Percentiles rank a stretch among this genome's conserved stretches.
phyloP scores from a whole-genome alignment of 2,888 invertebrate genomes.

The Entomobrya proxima region DNA sequence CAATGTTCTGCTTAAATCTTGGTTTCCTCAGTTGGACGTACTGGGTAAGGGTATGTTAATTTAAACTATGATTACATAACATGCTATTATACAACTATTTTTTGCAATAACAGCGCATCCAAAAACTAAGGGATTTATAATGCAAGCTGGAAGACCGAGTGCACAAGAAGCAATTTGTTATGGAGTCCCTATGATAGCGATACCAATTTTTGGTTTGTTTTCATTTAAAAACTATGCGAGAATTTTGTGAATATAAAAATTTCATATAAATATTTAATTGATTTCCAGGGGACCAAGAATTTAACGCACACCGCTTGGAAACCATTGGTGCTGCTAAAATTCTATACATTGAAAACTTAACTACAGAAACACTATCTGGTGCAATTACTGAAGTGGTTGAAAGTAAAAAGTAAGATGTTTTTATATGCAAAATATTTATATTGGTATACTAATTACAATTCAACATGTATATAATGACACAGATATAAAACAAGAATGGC shows the following conservation, averaged over 20 bases:
- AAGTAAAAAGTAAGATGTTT: no score
- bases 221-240: no score
- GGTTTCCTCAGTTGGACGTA: conserved; percentile 75
- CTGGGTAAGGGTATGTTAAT: no score
- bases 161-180: conserved; percentile 72
- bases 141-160: conserved; percentile 63
- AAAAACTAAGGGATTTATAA: conserved; percentile 70
- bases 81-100: no score
- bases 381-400: no score
- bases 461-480: no score
- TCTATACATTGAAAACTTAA: no score
- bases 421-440: no score
- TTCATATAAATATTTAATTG: no score
- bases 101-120: conserved; percentile 54
- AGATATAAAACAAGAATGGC: no score
- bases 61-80: neutral
- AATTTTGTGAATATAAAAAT: neutral
- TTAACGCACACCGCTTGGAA: conserved; percentile 63
- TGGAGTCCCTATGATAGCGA: conserved; percentile 68
- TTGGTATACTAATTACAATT: no score
- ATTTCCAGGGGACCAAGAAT: conserved; percentile 69
- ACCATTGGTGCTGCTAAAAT: conserved; percentile 45
- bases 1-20: conserved; percentile 72
- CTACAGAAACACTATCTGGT: no score
- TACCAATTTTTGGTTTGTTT: conserved; percentile 69